Conservation (phyloP, 2,113 vertebrate species). For the Cryptoleucopteryx plumbea region DNA sequence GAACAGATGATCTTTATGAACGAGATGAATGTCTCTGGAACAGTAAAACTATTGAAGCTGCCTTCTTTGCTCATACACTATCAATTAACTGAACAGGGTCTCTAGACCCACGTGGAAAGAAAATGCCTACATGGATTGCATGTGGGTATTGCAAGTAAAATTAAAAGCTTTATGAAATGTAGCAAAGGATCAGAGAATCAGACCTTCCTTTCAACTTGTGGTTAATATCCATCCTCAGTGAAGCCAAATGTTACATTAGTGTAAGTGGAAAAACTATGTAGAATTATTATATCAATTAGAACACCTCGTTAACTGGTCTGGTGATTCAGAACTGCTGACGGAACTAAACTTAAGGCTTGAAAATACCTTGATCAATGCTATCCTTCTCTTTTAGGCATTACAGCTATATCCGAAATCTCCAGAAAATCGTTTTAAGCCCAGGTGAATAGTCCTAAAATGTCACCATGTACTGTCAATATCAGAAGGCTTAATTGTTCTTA, state of each 20-base stretch:
- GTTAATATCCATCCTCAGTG: not conserved
- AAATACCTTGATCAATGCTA: not conserved
- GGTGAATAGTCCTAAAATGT: not conserved
- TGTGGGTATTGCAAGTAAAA: slow-evolving; percentile 20
- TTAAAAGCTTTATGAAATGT: slow-evolving; percentile 42
- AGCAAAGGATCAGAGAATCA: slow-evolving; percentile 1
- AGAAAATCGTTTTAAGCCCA: not conserved
- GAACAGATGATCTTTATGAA: not conserved
- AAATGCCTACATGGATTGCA: slow-evolving; percentile 32
- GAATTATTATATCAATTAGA: slow-evolving; percentile 31
- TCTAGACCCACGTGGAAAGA: slow-evolving; percentile 2
- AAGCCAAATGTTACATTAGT: slow-evolving; percentile 30
- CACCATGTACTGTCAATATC: not conserved
- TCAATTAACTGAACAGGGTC: not conserved
- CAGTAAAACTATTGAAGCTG: not conserved
- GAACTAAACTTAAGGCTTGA: slow-evolving; percentile 9
- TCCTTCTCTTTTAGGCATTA: not conserved
- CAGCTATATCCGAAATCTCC: not conserved
- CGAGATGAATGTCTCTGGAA: slow-evolving; percentile 5
- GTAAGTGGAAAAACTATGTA: not conserved
- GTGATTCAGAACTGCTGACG: slow-evolving; percentile 13
- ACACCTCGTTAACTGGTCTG: slow-evolving; percentile 15
- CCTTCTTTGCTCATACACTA: not conserved
- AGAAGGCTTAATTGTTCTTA: not conserved
- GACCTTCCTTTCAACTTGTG: slow-evolving; percentile 16